Evolutionary conservation across 2,113 vertebrate species (phyloP), one percentile per base, ranked within the genome.

Genomic region (Desmodus rotundus): DNA sequence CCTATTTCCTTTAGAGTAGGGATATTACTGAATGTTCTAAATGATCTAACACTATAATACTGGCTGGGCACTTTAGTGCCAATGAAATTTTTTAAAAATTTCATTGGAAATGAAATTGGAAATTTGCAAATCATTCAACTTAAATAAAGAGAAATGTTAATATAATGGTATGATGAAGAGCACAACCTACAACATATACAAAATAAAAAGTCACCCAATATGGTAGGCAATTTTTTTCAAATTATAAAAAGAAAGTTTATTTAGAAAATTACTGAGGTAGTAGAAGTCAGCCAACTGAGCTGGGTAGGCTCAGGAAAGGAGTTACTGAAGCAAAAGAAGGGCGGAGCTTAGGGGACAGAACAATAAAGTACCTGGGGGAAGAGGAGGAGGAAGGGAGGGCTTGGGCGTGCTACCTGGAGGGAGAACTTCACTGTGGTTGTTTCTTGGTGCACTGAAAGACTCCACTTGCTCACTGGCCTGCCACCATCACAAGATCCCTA

Each of bases 141-240:
- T 56, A 68, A 67, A 85, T n/a, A 78, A 93, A 43, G 20, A 94
- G 36, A 92, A 87, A 94, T 78, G 5, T 77, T 82, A 89, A 33
- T 77, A 58, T 22, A 38, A 58, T 83, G 76, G 28, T 63, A 90
- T 50, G 81, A 65, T 52, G 33, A 96, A 84, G 56, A 74, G 4
- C 50, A 89, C 43, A 80, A 24, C 5, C 33, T 90, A 36, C 1
- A 36, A 68, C 2, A 3, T 28, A 82, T 11, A 14, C 12, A 63
- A 76, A 90, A 87, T 87, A 22, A 92, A 94, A 74, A 61, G 24
- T 67, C 22, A 93, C 17, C 13, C 19, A 81, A 16, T 28, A 31
- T 3, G 67, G 74, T 33, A 3, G 36, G 41, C 89, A 86, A 56
- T 65, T 74, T 31, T 31, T 63, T 63, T 15, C 54, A 63, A 63